Conservation (phyloP, 2,797 vertebrate genomes). For the Pseudochirops corinnae region DNA sequence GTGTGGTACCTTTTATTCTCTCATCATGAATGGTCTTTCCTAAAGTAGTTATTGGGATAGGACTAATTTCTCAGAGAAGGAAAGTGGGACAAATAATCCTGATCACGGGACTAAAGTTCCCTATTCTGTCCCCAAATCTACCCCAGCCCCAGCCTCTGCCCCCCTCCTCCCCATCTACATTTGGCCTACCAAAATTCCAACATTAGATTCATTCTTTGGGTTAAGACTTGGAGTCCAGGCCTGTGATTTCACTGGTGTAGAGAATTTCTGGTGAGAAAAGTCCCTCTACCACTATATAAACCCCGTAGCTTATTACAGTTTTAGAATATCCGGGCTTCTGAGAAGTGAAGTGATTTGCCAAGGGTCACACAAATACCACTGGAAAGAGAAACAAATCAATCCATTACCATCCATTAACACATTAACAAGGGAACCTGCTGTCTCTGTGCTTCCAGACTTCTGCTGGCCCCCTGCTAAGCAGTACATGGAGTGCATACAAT, state of each 20-base stretch:
- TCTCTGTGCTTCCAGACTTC: background rate
- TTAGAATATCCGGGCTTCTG: background rate
- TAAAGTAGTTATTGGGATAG: background rate
- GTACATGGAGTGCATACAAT: background rate
- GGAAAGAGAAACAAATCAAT: background rate
- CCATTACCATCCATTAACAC: background rate
- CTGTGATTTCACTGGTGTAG: background rate
- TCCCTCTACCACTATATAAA: background rate
- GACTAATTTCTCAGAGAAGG: background rate
- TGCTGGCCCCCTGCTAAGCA: background rate
- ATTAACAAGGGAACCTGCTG: background rate
- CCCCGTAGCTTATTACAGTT: background rate
- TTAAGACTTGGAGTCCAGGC: background rate
- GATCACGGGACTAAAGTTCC: background rate
- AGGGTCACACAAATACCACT: background rate
- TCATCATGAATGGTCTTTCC: background rate
- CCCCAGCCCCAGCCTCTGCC: too few species aligned
- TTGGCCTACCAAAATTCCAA: background rate
- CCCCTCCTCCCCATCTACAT: background rate
- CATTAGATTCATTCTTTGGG: background rate
- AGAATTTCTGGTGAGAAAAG: background rate
- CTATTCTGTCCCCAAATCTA: background rate
- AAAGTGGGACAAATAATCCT: background rate
- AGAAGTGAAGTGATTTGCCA: background rate
- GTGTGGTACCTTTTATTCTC: constrained; percentile 29